Conservation (phyloP, 2,888 invertebrate genomes). For the Chrysolina americana region DNA sequence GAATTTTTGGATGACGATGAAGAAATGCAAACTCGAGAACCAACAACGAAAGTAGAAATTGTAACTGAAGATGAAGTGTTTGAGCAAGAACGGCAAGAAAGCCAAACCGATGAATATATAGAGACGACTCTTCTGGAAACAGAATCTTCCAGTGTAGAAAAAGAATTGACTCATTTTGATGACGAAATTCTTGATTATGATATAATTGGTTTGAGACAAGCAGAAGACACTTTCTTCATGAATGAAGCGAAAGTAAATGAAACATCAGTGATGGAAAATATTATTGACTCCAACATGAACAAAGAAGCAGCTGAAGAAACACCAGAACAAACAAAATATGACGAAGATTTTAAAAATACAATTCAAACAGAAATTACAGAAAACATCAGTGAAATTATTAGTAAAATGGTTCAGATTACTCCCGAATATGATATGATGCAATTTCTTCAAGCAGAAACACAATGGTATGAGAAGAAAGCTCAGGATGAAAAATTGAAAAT, state of each 20-base stretch:
- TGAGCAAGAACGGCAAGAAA: not conserved
- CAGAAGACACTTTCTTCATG: slow-evolving; percentile 30
- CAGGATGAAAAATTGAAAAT: slow-evolving; percentile 1
- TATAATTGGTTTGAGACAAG: slow-evolving; percentile 33
- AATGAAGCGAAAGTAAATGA: not conserved
- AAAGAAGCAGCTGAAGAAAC: slow-evolving; percentile 39
- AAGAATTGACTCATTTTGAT: not conserved
- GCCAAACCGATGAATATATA: too few relatives aligned
- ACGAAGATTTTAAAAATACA: slow-evolving; percentile 34
- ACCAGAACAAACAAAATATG: slow-evolving; percentile 48
- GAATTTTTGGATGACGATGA: slow-evolving; percentile 51
- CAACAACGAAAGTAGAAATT: not conserved
- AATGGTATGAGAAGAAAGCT: slow-evolving; percentile 54
- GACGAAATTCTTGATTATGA: slow-evolving; percentile 34
- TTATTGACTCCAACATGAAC: not conserved
- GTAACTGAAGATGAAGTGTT: not conserved
- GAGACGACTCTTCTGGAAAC: too few relatives aligned
- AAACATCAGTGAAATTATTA: slow-evolving; percentile 6
- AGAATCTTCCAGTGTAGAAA: slow-evolving; percentile 1
- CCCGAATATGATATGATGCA: slow-evolving; percentile 49
- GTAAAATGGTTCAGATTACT: slow-evolving; percentile 32
- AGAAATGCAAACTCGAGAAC: slow-evolving; percentile 8
- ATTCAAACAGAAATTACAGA: slow-evolving; percentile 21
- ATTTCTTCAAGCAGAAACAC: slow-evolving; percentile 52
- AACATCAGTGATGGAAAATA: not conserved